Evolutionary conservation across 2,888 invertebrate species (phyloP).

Genomic region (Pherbina coryleti): DNA sequence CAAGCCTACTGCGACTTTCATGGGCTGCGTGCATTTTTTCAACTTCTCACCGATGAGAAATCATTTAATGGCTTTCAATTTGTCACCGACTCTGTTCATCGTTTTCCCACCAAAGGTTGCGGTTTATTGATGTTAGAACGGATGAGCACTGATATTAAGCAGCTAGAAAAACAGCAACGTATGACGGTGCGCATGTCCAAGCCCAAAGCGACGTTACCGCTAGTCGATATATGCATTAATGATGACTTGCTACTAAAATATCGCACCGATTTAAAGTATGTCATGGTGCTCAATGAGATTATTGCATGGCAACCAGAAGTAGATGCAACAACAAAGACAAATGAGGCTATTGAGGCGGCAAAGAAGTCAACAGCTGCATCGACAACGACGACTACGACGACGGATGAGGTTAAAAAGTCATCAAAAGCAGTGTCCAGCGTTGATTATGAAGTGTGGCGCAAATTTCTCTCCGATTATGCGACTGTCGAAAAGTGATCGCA

Average conservation of each 20-base stretch:
- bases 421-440: background rate
- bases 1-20: constrained; percentile 60
- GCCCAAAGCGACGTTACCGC: constrained; percentile 56
- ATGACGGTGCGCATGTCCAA: constrained; percentile 52
- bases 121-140: constrained; percentile 49
- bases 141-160: constrained; percentile 51
- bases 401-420: background rate
- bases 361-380: too few relatives aligned
- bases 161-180: constrained; percentile 51
- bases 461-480: background rate
- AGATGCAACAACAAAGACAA: background rate
- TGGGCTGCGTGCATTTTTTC: constrained; percentile 55
- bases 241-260: constrained; percentile 51
- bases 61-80: constrained; percentile 50
- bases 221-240: constrained; percentile 55
- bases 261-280: constrained; percentile 55
- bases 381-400: too few relatives aligned
- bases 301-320: background rate
- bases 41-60: constrained; percentile 51
- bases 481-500: background rate
- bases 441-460: constrained; percentile 10
- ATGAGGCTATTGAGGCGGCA: too few relatives aligned
- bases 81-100: constrained; percentile 48
- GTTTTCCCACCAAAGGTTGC: constrained; percentile 44
- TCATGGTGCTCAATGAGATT: constrained; percentile 46